phyloP scores from a whole-genome alignment of 2,797 vertebrate species.

The Falco biarmicus region DNA sequence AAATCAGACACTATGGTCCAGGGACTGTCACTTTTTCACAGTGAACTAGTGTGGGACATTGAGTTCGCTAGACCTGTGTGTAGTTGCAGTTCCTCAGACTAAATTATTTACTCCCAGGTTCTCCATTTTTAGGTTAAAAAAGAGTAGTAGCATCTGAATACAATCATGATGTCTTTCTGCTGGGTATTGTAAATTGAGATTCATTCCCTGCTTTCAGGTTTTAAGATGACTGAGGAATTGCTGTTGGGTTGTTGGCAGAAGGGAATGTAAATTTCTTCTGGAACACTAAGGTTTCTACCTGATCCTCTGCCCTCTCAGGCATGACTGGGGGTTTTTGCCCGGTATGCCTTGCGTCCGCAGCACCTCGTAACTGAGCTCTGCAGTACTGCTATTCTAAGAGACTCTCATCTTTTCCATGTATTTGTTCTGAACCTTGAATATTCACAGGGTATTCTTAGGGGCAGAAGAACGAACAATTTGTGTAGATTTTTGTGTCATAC shows the following conservation, averaged over 20 bases:
- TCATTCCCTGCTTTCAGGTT: background rate
- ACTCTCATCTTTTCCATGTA: background rate
- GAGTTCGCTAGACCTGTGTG: background rate
- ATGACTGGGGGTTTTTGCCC: background rate
- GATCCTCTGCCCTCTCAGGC: background rate
- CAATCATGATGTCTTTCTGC: background rate
- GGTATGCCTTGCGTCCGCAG: rapidly evolving
- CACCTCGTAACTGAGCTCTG: background rate
- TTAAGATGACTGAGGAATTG: background rate
- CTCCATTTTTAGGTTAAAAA: background rate
- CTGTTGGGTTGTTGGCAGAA: background rate
- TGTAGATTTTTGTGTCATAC: background rate
- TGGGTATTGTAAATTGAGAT: background rate
- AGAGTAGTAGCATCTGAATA: background rate
- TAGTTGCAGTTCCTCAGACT: background rate
- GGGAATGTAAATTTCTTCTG: background rate
- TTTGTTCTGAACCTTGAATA: background rate
- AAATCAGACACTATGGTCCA: background rate
- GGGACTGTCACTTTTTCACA: background rate
- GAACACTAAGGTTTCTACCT: background rate
- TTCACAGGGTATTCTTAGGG: background rate
- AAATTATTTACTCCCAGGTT: background rate
- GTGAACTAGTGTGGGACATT: background rate
- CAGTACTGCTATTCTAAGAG: background rate
- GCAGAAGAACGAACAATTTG: background rate